These are phyloP conservation scores for Plectrocnemia conspersa DNA, from an alignment of 1,140 invertebrate species.

Conservation along the genomic window DNA sequence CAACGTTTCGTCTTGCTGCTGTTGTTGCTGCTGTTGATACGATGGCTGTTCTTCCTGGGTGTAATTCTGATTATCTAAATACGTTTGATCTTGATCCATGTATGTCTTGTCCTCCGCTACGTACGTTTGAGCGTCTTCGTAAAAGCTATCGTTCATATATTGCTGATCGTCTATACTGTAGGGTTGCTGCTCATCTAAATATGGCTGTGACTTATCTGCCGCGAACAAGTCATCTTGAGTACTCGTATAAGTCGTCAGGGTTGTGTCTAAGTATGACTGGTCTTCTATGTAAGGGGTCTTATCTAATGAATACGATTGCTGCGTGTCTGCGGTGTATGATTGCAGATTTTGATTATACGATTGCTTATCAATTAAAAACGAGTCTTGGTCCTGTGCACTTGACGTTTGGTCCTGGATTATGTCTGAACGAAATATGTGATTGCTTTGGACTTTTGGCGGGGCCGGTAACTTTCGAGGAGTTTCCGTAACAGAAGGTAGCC, in stretches of 20 bases:
- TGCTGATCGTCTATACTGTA: conserved; percentile 26
- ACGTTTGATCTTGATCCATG: conserved; percentile 23
- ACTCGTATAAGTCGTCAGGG: conserved; percentile 13
- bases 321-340: conserved; percentile 13
- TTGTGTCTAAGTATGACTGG: conserved; percentile 18
- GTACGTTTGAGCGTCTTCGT: conserved; percentile 29
- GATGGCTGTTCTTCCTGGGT: conserved; percentile 13
- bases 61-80: conserved; percentile 21
- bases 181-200: conserved; percentile 27
- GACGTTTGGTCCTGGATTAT: conserved; percentile 26
- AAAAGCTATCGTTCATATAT: conserved; percentile 31
- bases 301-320: neutral
- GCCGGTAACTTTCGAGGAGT: conserved; percentile 29
- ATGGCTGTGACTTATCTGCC: conserved; percentile 15
- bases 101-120: conserved; percentile 24
- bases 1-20: conserved; percentile 22
- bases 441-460: conserved; percentile 23
- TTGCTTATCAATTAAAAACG: conserved; percentile 17
- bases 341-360: conserved; percentile 18
- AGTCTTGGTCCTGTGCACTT: conserved; percentile 11
- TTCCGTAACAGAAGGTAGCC: conserved; percentile 32
- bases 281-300: conserved; percentile 1
- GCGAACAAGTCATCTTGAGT: neutral
- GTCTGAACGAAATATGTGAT: conserved; percentile 19
- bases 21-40: conserved; percentile 14